These are phyloP conservation scores for Nesogale talazaci DNA, from an alignment of 2,113 vertebrate genomes.

Conservation along the genomic window DNA sequence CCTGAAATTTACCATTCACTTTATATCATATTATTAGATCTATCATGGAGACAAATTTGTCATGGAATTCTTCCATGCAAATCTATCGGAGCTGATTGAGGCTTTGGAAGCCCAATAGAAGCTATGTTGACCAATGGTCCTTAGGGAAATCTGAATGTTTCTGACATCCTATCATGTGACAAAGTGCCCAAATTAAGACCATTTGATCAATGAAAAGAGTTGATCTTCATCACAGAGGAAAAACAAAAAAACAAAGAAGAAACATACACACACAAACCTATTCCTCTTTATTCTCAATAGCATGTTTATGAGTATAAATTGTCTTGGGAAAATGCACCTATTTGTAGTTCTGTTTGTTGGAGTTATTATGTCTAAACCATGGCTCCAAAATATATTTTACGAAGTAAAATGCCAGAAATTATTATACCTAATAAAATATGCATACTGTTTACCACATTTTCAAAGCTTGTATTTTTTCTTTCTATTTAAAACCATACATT, in stretches of 20 bases:
- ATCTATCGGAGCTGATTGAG: neutral
- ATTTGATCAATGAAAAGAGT: neutral
- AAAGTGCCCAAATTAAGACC: accelerated
- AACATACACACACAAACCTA: accelerated
- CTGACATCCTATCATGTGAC: neutral
- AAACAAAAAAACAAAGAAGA: neutral
- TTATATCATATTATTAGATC: neutral
- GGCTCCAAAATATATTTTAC: neutral
- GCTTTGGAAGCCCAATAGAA: neutral
- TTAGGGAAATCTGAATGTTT: neutral
- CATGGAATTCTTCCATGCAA: neutral
- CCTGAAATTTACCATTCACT: neutral
- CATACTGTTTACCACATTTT: neutral
- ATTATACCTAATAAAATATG: neutral
- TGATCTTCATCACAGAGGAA: neutral
- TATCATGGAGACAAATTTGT: neutral
- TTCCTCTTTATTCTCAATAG: neutral
- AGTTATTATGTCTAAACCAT: neutral
- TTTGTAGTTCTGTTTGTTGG: neutral
- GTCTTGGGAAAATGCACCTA: neutral
- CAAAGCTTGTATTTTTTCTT: neutral
- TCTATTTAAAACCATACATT: neutral
- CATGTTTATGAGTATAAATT: neutral
- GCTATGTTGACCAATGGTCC: neutral
- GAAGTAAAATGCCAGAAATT: neutral